phyloP scores from a whole-genome alignment of 2,113 vertebrate species.

The Physeter macrocephalus region DNA sequence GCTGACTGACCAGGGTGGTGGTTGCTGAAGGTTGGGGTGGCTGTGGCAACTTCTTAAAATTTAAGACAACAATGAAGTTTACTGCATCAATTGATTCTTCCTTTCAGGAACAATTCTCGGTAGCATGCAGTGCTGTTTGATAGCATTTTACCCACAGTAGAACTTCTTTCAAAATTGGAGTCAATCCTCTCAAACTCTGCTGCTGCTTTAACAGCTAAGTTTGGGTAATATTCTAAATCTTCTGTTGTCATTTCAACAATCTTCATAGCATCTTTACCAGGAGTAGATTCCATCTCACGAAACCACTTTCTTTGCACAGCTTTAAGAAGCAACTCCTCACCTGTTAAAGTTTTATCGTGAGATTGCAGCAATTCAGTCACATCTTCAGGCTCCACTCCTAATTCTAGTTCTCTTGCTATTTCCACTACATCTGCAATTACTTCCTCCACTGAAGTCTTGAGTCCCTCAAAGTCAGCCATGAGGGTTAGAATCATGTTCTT shows the following conservation, averaged over 20 bases:
- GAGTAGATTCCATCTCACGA: not conserved
- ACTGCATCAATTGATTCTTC: not conserved
- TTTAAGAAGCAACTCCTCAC: not conserved
- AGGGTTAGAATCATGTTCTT: not conserved
- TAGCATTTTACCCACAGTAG: not conserved
- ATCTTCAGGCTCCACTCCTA: not conserved
- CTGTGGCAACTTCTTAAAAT: not conserved
- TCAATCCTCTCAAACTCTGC: not conserved
- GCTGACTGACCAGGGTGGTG: not conserved
- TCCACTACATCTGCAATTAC: not conserved
- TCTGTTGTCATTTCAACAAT: not conserved
- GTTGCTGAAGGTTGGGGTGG: not conserved
- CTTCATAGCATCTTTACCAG: not conserved
- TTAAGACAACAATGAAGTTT: not conserved
- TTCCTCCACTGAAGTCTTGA: not conserved
- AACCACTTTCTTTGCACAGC: not conserved
- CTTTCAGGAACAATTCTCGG: not conserved
- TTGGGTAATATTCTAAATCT: not conserved
- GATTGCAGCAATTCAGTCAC: not conserved
- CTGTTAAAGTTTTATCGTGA: not conserved
- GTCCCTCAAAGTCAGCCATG: not conserved
- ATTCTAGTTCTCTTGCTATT: not conserved
- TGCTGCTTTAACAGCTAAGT: not conserved
- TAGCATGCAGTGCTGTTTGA: not conserved
- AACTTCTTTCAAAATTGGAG: not conserved